These are phyloP conservation scores for Melanerpes aurifrons DNA, from an alignment of 2,113 vertebrate genomes.

Conservation along the genomic window DNA sequence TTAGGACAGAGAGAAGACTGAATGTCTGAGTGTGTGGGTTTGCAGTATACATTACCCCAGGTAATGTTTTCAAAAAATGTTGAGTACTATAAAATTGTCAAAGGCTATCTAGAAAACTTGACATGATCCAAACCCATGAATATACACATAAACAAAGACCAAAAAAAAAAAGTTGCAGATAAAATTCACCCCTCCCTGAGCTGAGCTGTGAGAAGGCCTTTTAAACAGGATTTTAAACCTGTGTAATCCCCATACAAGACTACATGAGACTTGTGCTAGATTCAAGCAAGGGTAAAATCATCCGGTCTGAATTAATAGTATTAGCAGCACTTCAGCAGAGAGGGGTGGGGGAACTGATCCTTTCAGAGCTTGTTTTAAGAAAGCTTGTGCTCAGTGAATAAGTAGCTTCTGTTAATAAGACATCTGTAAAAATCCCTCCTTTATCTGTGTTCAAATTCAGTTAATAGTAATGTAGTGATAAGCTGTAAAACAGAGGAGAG, in stretches of 20 bases:
- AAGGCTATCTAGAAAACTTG: neutral
- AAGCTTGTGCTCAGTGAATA: constrained; percentile 12
- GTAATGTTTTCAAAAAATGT: neutral
- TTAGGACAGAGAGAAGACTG: neutral
- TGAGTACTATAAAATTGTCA: neutral
- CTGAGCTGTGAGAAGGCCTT: neutral
- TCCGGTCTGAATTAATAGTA: constrained; percentile 21
- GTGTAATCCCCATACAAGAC: neutral
- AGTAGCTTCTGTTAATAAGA: constrained; percentile 38
- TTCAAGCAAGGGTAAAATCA: constrained; percentile 16
- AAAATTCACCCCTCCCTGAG: neutral
- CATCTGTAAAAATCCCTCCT: constrained; percentile 24
- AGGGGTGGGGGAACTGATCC: constrained; percentile 5
- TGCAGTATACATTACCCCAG: neutral
- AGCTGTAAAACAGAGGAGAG: constrained; percentile 25
- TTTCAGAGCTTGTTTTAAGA: constrained; percentile 51
- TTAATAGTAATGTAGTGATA: constrained; percentile 44
- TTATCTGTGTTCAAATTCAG: constrained; percentile 44
- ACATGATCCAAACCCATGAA: neutral
- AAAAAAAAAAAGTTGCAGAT: neutral
- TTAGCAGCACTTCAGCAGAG: constrained; percentile 24
- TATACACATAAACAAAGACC: neutral
- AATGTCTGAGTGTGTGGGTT: neutral
- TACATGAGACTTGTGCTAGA: neutral
- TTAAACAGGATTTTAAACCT: neutral